Conservation (phyloP, 2,113 vertebrate species). For the Semnornis frantzii region DNA sequence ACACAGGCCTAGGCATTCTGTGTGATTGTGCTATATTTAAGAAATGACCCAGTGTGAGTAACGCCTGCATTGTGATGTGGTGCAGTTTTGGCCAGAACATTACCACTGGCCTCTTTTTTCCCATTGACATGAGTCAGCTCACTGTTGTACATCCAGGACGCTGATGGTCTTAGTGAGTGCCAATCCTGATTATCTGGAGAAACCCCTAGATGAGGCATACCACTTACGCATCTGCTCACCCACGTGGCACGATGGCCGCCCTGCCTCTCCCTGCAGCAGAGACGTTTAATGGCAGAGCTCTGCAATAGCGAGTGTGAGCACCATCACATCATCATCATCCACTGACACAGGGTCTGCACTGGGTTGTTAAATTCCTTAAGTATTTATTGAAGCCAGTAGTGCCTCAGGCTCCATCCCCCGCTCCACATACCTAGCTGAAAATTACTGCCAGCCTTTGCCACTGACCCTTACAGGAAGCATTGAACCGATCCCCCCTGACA, state of each 20-base stretch:
- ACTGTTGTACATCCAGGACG: neutral
- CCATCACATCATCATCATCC: conserved; percentile 27
- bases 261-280: conserved; percentile 2
- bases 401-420: conserved; percentile 56
- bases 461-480: conserved; percentile 60
- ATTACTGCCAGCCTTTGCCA: conserved; percentile 69
- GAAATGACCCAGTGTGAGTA: conserved; percentile 40
- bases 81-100: neutral
- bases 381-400: conserved; percentile 68
- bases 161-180: neutral
- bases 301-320: neutral
- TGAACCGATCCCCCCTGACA: conserved; percentile 52
- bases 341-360: neutral
- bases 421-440: conserved; percentile 57
- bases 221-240: neutral
- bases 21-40: neutral
- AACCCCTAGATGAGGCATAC: neutral
- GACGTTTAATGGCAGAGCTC: neutral
- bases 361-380: conserved; percentile 49
- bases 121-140: conserved; percentile 35
- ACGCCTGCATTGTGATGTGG: conserved; percentile 28
- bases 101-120: conserved; percentile 18
- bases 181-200: neutral
- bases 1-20: neutral
- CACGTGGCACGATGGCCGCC: neutral